Evolutionary conservation across 2,797 vertebrate genomes (phyloP).

Genomic region (Dryobates pubescens): DNA sequence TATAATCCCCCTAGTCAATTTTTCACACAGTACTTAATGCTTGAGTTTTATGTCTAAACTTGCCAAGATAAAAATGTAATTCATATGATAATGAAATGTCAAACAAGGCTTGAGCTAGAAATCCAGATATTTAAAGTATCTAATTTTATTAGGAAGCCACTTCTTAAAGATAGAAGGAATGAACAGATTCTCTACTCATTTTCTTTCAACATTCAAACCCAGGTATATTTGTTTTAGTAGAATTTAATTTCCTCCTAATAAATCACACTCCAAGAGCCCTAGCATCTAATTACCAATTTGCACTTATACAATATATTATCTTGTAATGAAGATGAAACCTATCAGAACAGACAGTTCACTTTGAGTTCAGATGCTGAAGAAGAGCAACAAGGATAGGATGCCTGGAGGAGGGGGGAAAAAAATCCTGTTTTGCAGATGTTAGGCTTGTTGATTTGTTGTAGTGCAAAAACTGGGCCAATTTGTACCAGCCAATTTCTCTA

Average conservation of each 20-base stretch:
- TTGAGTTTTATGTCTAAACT: constrained; percentile 33
- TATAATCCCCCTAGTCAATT: constrained; percentile 45
- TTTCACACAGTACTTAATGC: constrained; percentile 36
- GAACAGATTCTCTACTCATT: constrained; percentile 24
- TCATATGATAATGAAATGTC: constrained; percentile 56
- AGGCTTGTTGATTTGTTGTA: background rate
- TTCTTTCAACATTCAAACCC: constrained; percentile 43
- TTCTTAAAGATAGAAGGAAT: constrained; percentile 52
- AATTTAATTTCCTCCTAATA: constrained; percentile 55
- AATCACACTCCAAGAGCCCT: constrained; percentile 48
- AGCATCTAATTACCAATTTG: constrained; percentile 55
- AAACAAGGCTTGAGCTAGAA: constrained; percentile 28
- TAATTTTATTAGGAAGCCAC: constrained; percentile 34
- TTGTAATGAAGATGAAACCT: constrained; percentile 54
- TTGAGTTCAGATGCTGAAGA: constrained; percentile 18
- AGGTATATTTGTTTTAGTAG: constrained; percentile 49
- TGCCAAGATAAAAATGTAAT: constrained; percentile 40
- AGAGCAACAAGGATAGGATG: background rate
- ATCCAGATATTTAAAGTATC: constrained; percentile 52
- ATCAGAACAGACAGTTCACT: constrained; percentile 56
- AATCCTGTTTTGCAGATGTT: background rate
- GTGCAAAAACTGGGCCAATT: background rate
- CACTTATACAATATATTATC: constrained; percentile 34
- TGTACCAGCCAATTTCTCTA: background rate
- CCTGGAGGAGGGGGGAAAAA: background rate